phyloP scores from a whole-genome alignment of 2,888 invertebrate species.

The Strigamia crassipes region DNA sequence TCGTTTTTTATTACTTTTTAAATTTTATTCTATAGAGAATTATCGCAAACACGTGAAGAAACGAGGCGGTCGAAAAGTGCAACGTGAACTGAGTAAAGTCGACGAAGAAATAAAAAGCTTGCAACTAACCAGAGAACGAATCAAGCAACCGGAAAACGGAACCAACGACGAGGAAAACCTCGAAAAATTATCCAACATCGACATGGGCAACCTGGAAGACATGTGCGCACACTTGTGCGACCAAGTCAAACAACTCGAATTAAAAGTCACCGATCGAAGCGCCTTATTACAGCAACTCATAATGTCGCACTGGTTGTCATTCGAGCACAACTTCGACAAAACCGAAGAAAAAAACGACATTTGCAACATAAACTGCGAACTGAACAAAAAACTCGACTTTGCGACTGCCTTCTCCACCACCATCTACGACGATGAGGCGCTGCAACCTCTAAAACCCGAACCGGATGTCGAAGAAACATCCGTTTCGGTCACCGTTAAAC shows the following conservation, averaged over 20 bases:
- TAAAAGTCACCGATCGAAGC: not conserved
- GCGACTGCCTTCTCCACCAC: slow-evolving; percentile 44
- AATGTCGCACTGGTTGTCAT: not conserved
- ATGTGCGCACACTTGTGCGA: not conserved
- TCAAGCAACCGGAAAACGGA: not conserved
- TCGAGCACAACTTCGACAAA: not conserved
- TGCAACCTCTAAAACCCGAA: not conserved
- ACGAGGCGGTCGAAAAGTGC: not conserved
- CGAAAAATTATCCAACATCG: not conserved
- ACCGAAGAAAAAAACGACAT: not conserved
- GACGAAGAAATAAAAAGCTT: slow-evolving; percentile 3
- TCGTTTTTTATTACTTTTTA: not conserved
- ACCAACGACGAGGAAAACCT: not conserved
- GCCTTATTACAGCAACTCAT: not conserved
- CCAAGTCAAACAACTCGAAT: slow-evolving; percentile 6
- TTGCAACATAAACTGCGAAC: not conserved
- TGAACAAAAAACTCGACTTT: slow-evolving; percentile 36
- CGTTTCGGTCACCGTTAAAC: not conserved
- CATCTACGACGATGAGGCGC: slow-evolving; percentile 45
- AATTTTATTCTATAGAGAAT: not conserved
- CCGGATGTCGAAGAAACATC: not conserved
- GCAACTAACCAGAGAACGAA: not conserved
- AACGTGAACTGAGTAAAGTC: not conserved
- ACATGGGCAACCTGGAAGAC: not conserved
- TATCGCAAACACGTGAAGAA: not conserved